Evolutionary conservation across 2,113 vertebrate species (phyloP).

Genomic region (Anguilla rostrata): DNA sequence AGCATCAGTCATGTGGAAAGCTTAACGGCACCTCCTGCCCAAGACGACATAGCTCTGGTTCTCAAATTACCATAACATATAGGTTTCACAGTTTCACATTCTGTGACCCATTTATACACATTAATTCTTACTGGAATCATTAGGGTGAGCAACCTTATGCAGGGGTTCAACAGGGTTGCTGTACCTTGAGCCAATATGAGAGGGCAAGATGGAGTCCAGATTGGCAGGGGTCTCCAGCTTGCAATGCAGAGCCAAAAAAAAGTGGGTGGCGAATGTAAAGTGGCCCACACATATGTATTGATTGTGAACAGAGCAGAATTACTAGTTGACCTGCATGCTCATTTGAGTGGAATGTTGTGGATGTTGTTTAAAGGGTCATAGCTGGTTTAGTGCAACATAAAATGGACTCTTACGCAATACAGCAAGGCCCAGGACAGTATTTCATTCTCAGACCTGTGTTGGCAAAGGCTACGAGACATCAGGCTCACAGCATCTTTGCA

Average conservation of each 20-base stretch:
- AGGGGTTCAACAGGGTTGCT: background rate
- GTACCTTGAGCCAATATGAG: background rate
- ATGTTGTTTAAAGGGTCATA: constrained; percentile 7
- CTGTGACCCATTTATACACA: background rate
- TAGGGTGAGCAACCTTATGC: background rate
- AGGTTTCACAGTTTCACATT: background rate
- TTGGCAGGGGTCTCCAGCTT: background rate
- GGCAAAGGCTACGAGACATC: background rate
- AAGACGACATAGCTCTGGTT: background rate
- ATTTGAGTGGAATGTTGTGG: constrained; percentile 25
- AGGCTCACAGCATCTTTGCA: background rate
- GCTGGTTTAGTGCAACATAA: background rate
- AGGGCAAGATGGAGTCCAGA: background rate
- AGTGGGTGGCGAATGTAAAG: background rate
- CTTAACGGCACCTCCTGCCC: background rate
- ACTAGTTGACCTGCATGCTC: constrained; percentile 20
- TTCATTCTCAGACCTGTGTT: background rate
- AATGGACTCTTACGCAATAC: background rate
- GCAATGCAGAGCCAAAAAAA: background rate
- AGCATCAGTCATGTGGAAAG: background rate
- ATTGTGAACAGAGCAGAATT: background rate
- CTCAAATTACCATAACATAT: background rate
- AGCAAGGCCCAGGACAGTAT: background rate
- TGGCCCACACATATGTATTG: background rate
- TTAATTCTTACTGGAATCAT: background rate